A percentile compares a stretch with the other conserved stretches of the same genome.
These are phyloP conservation scores for Anoura caudifer DNA, from an alignment of 2,113 vertebrate genomes.

Conservation along the genomic window DNA sequence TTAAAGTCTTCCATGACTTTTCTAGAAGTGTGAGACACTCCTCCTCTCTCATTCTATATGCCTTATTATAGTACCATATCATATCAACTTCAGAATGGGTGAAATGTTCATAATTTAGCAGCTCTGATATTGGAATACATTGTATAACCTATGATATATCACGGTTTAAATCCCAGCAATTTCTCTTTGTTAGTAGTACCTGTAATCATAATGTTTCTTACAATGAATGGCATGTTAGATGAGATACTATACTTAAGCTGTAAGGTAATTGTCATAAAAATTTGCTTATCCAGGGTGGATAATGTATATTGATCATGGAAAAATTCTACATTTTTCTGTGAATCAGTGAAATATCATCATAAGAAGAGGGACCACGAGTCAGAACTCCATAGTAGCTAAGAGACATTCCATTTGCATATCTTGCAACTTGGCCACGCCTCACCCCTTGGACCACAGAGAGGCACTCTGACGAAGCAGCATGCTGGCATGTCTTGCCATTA, in stretches of 20 bases:
- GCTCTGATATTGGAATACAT: not conserved
- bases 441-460: rapidly evolving
- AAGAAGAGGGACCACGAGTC: not conserved
- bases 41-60: not conserved
- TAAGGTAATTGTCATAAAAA: not conserved
- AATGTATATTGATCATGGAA: not conserved
- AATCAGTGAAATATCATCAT: not conserved
- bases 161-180: not conserved
- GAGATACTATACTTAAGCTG: not conserved
- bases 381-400: not conserved
- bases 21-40: not conserved
- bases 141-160: not conserved
- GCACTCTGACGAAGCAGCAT: too few relatives aligned
- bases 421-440: not conserved
- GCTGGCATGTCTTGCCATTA: not conserved
- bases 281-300: not conserved
- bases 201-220: not conserved
- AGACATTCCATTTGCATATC: not conserved
- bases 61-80: not conserved
- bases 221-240: not conserved
- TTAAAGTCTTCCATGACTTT: not conserved
- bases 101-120: not conserved
- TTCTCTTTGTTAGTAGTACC: not conserved
- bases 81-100: not conserved
- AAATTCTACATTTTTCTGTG: not conserved